Evolutionary conservation across 2,113 vertebrate genomes (phyloP).

Genomic region (Dasyprocta punctata): DNA sequence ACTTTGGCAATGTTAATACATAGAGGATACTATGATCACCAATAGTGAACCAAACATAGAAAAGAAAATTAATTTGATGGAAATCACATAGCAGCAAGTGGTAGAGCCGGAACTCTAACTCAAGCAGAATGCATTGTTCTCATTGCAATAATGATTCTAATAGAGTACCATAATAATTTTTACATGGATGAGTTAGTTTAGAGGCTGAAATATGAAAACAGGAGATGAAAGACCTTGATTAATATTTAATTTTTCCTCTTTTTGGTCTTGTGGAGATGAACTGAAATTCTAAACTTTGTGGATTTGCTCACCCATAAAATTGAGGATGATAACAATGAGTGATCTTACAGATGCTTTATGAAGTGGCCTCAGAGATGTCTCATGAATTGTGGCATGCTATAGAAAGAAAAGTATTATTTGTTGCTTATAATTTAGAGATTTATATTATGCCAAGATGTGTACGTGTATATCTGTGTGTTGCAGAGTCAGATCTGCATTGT

Average conservation of each 20-base stretch:
- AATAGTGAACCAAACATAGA: not conserved
- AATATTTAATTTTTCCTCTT: not conserved
- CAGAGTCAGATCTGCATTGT: constrained; percentile 34
- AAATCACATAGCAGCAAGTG: not conserved
- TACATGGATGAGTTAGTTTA: not conserved
- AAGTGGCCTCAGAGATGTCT: not conserved
- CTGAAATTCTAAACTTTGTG: not conserved
- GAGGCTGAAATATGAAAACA: not conserved
- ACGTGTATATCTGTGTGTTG: not conserved
- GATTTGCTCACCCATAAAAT: not conserved
- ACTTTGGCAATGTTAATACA: not conserved
- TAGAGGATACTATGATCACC: not conserved
- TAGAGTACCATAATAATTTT: not conserved
- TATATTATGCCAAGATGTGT: not conserved
- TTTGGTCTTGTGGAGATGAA: not conserved
- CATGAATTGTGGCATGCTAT: not conserved
- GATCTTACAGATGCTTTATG: not conserved
- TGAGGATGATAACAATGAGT: not conserved
- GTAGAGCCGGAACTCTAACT: not conserved
- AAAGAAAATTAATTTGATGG: not conserved
- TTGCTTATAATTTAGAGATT: not conserved
- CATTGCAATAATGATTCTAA: not conserved
- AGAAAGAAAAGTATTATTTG: not conserved
- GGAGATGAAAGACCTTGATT: not conserved
- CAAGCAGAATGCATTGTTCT: not conserved